These are phyloP conservation scores for Volucella inanis DNA, from an alignment of 2,888 invertebrate genomes.

Conservation along the genomic window DNA sequence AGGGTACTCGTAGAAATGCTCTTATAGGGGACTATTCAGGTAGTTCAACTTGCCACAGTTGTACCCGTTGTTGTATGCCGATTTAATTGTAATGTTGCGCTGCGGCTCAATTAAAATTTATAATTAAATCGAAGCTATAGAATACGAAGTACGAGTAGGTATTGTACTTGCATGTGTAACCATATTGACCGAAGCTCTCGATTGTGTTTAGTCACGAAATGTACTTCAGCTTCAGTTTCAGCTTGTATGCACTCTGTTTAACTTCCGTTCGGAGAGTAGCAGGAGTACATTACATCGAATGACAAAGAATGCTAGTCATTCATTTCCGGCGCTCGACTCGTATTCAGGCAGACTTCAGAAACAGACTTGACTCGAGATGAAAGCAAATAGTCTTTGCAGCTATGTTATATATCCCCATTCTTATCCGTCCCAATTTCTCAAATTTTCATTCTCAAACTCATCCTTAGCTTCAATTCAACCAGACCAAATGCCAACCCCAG, in stretches of 20 bases:
- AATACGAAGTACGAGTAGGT: conserved; percentile 2
- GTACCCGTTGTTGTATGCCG: background rate
- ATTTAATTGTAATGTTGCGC: conserved; percentile 56
- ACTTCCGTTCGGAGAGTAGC: conserved; percentile 61
- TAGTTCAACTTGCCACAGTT: conserved; percentile 10
- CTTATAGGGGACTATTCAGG: conserved; percentile 27
- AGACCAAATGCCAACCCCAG: conserved; percentile 5
- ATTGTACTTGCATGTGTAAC: background rate
- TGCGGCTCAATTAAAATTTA: conserved; percentile 66
- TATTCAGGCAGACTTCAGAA: conserved; percentile 49
- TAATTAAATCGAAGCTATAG: conserved; percentile 61
- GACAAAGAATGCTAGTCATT: conserved; percentile 72
- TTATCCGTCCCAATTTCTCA: background rate
- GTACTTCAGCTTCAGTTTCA: conserved; percentile 16
- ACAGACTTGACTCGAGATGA: conserved; percentile 52
- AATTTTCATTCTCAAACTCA: no score
- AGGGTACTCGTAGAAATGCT: background rate
- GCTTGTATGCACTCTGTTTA: conserved; percentile 55
- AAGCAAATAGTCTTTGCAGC: conserved; percentile 57
- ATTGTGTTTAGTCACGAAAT: conserved; percentile 69
- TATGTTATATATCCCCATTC: conserved; percentile 21
- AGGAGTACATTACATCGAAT: conserved; percentile 57
- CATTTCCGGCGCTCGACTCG: conserved; percentile 65
- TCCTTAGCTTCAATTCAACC: background rate
- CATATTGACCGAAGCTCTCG: conserved; percentile 42